Evolutionary conservation across 2,888 invertebrate species (phyloP).

Genomic region (Mongoloraphidia duomilia): DNA sequence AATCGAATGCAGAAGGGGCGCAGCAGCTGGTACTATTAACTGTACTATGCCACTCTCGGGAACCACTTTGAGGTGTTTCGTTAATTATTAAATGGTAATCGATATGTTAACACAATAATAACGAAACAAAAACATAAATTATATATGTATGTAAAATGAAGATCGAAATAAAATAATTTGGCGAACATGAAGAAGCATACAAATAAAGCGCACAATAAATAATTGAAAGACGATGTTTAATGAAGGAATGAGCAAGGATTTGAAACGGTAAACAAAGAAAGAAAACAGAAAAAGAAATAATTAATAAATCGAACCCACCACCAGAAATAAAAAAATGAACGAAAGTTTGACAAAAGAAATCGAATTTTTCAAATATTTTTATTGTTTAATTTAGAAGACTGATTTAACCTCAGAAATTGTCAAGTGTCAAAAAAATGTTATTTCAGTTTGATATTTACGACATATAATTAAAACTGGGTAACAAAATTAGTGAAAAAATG

Average conservation of each 20-base stretch:
- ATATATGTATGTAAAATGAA: too few species aligned
- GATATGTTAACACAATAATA: too few species aligned
- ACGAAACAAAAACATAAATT: too few species aligned
- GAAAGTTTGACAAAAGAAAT: constrained; percentile 11
- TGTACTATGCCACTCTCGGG: not conserved
- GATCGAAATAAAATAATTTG: not conserved
- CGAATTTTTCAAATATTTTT: not conserved
- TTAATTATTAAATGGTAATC: too few species aligned
- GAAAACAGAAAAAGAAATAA: constrained; percentile 18
- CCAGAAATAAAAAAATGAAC: constrained; percentile 8
- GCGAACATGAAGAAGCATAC: not conserved
- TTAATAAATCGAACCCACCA: constrained; percentile 1
- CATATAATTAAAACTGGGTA: too few species aligned
- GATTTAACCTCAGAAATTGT: too few species aligned
- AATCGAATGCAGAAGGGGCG: constrained; percentile 2
- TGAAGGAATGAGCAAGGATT: constrained; percentile 10
- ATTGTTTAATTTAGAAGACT: too few species aligned
- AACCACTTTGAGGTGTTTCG: not conserved
- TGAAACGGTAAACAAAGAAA: constrained; percentile 14
- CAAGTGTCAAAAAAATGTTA: too few species aligned
- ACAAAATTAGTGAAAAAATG: too few species aligned
- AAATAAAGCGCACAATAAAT: constrained; percentile 9
- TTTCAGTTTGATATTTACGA: too few species aligned
- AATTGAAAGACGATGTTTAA: constrained; percentile 11
- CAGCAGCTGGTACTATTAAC: not conserved